Base-by-base conservation (phyloP, 2,113 vertebrate species). In the Xyliphius kryptos region DNA sequence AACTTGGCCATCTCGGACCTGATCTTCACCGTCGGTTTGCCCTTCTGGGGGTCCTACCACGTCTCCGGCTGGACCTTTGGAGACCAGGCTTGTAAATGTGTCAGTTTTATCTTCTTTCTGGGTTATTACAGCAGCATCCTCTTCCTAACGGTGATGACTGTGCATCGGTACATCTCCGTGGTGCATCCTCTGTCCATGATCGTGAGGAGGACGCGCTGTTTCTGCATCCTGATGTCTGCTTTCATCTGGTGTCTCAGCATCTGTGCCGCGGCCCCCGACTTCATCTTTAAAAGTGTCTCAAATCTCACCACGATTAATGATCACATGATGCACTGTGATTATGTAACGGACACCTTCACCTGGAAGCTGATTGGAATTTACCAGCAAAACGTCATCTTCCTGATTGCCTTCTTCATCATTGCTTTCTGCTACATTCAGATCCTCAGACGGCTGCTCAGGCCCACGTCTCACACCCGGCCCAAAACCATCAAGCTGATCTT, bases 1-100 rank as follows among this genome's bases (percentile, higher is more conserved):
- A 96, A 97, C 70, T 82, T 98, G 74, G 91, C 90, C 48, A 20
- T 91, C 56, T 93, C 93, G 0, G 94, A 97, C 62, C 81, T 98
- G 63, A 48, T 89, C 9, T 96, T 97, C 81, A 90, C 90, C 3
- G 68, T 79, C 16, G 80, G 89, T 36, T 56, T 98, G 56, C 94
- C 94, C 0, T 88, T 97, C 70, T 93, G 88, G 90, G 74, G 81
- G 21, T 66, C 76, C 40, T 84, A 80, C 6, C 71, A 88, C 49
- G 47, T 81, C 47, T 43, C 74, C 0, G 82, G 77, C 14, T 97
- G 92, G 92, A 74, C 78, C 21, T 87, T 95, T 17, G 90, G 91
- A 2, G 81, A 85, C 6, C 10, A 69, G 9, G 67, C 82, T 4
- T 97, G 94, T 81, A 91, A 91, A 76, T 59, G 81, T 1, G 62